Evolutionary conservation across 2,888 invertebrate genomes (phyloP).

Genomic region (Pseudococcus jackbeardsleyi): DNA sequence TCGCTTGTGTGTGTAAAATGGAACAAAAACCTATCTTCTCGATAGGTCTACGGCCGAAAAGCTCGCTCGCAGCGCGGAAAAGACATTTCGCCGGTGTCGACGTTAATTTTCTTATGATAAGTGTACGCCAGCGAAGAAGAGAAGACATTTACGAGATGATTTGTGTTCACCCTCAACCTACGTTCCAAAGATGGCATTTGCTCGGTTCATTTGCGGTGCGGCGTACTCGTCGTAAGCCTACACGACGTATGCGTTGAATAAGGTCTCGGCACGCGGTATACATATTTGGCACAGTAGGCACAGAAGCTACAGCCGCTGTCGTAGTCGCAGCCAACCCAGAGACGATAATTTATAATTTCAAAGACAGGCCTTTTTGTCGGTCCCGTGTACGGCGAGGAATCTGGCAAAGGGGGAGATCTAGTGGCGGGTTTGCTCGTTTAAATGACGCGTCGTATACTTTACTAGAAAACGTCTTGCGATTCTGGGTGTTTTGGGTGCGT

Average conservation of each 20-base stretch:
- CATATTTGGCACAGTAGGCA: neutral
- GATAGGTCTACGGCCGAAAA: neutral
- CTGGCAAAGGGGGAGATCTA: neutral
- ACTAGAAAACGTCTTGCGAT: neutral
- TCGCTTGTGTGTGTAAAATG: neutral
- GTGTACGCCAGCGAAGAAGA: neutral
- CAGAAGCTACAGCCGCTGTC: neutral
- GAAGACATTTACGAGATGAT: slow-evolving; percentile 10
- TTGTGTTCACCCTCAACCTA: neutral
- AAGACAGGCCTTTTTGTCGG: slow-evolving; percentile 2
- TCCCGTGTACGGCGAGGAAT: neutral
- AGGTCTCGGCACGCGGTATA: neutral
- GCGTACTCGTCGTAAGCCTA: neutral
- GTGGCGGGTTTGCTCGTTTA: neutral
- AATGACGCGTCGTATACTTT: neutral
- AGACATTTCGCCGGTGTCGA: neutral
- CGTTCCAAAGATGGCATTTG: neutral
- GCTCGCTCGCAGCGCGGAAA: neutral
- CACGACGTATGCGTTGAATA: neutral
- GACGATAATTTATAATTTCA: slow-evolving; percentile 30
- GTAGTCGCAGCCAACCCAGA: neutral
- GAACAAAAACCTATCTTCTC: neutral
- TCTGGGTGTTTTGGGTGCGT: neutral
- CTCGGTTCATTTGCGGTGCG: neutral
- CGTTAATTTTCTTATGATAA: neutral